Percentiles rank a stretch among this genome's conserved stretches.
Conservation (phyloP, 2,797 vertebrate genomes). For the Crenuchus spilurus region DNA sequence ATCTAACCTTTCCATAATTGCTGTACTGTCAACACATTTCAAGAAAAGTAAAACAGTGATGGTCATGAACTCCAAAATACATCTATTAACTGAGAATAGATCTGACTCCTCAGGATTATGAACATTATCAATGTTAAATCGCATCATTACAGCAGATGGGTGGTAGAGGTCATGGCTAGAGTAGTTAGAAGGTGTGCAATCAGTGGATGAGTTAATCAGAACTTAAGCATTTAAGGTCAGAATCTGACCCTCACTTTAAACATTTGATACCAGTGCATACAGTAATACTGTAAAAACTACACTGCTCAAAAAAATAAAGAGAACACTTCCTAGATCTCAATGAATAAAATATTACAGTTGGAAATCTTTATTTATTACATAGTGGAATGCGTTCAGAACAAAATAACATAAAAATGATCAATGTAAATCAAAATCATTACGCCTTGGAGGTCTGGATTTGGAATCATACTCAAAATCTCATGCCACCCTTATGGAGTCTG, state of each 20-base stretch:
- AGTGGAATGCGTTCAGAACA: too few relatives aligned
- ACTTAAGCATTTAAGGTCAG: background rate
- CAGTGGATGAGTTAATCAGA: conserved; percentile 5
- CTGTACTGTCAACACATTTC: background rate
- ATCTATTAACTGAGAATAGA: background rate
- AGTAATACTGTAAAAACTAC: too few relatives aligned
- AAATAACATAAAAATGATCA: too few relatives aligned
- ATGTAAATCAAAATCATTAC: too few relatives aligned
- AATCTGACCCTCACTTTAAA: background rate
- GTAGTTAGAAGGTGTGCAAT: conserved; percentile 9
- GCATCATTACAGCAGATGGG: background rate
- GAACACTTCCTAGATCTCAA: too few relatives aligned
- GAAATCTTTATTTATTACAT: too few relatives aligned
- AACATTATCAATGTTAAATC: conserved; percentile 19
- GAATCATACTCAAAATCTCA: too few relatives aligned
- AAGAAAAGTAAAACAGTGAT: background rate
- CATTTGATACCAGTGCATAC: too few relatives aligned
- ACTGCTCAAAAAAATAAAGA: too few relatives aligned
- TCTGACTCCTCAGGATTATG: conserved; percentile 4
- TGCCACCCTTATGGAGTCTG: too few relatives aligned
- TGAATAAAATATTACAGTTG: too few relatives aligned
- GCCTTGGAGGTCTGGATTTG: too few relatives aligned
- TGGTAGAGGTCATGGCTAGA: background rate
- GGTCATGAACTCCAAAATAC: background rate
- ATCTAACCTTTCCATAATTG: background rate